Base-by-base conservation (phyloP, 2,113 vertebrate genomes). In the Brachyhypopomus occidentalis region DNA sequence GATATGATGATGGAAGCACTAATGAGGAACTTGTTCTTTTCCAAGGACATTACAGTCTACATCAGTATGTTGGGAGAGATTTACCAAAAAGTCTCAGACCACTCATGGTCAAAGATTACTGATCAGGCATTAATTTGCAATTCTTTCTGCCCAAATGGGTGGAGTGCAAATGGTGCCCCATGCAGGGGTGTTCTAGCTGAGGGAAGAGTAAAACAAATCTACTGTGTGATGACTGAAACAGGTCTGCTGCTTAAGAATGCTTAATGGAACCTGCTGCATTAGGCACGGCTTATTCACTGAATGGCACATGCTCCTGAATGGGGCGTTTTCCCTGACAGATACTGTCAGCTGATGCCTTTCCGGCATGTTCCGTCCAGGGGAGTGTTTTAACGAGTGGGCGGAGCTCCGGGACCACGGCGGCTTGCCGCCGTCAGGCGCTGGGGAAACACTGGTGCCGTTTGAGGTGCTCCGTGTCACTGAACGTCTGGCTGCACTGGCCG, bases 391-490 rank as follows among this genome's bases (percentile, higher is more conserved):
- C 62, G 45, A 41, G 38, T 34, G 38, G 36, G 52, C 5, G n/a
- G 20, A 58, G 76, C n/a, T 23, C 58, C 55, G 17, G 14, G 5
- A n/a, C 48, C 22, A 58, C 6, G 27, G 75, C 30, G 3, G 14
- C 45, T 30, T 14, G 20, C 38, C 45, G 34, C 17, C 12, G 36
- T 83, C 72, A 75, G 16, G 56, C 25, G 19, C 58, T 91, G 69
- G 92, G 92, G 77, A 90, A 91, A 85, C 92, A 93, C 77, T 92
- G 92, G 83, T 93, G 93, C 80, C 86, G 90, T 79, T 94, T 94
- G 70, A 94, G 88, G 58, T 92, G 89, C 86, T 94, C 93, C 22
- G 92, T 88, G 14, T 94, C 92, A 9, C 90, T 86, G 59, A 95
- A 95, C 58, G 92, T 88, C 79, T 90, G 91, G 17, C 93, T 94